Conservation (phyloP, 2,113 vertebrate species). For the Paratilapia polleni region DNA sequence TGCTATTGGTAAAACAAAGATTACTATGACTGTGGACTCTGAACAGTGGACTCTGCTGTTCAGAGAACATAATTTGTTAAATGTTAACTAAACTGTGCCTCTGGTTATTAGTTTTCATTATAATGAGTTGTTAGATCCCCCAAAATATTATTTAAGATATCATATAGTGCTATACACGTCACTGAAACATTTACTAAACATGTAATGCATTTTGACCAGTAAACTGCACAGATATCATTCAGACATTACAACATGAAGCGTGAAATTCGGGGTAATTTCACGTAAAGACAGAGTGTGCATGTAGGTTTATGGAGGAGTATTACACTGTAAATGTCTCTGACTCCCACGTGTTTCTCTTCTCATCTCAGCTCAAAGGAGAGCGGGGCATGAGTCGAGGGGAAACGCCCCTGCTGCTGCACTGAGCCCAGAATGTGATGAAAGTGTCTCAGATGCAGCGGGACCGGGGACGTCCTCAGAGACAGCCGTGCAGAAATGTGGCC, state of each 20-base stretch:
- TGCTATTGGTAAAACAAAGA: slow-evolving; percentile 69
- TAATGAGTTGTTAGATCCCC: background rate
- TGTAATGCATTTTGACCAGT: background rate
- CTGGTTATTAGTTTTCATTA: background rate
- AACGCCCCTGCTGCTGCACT: background rate
- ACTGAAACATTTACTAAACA: background rate
- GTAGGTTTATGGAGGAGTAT: background rate
- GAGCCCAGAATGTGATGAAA: slow-evolving; percentile 27
- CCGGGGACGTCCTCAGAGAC: slow-evolving; percentile 1
- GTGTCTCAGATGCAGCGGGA: background rate
- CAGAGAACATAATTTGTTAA: no score
- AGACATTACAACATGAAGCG: background rate
- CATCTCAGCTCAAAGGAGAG: slow-evolving; percentile 45
- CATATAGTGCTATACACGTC: background rate
- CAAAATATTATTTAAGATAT: no score
- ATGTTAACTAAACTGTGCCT: background rate
- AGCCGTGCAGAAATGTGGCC: slow-evolving; percentile 55
- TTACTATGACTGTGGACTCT: background rate
- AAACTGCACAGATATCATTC: background rate
- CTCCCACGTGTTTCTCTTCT: background rate
- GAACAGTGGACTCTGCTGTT: no score
- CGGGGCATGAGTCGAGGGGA: background rate
- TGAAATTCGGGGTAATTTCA: slow-evolving; percentile 15
- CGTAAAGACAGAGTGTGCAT: background rate
- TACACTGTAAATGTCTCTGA: slow-evolving; percentile 9